phyloP scores from a whole-genome alignment of 1,140 invertebrate species.

The Microplitis demolitor region DNA sequence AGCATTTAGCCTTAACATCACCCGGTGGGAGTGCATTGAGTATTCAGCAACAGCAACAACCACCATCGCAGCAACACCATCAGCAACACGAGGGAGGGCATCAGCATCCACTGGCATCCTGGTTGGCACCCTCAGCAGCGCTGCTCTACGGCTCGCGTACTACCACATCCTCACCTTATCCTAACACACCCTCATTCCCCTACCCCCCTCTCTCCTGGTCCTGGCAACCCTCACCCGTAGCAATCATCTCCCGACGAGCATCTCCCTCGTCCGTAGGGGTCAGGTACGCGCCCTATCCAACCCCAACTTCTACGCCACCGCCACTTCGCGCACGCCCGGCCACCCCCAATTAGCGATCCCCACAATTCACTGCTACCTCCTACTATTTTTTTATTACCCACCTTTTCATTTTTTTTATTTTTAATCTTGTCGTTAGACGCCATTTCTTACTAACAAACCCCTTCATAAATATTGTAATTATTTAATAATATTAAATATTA shows the following conservation, averaged over 20 bases:
- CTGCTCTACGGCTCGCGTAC: slow-evolving; percentile 44
- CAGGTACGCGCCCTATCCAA: slow-evolving; percentile 56
- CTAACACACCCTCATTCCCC: slow-evolving; percentile 42
- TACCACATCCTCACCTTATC: slow-evolving; percentile 47
- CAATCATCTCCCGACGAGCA: slow-evolving; percentile 54
- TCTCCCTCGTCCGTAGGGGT: slow-evolving; percentile 48
- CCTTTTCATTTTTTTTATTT: background rate
- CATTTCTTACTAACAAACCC: background rate
- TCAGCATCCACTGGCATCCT: slow-evolving; percentile 40
- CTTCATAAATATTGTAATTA: too few species aligned
- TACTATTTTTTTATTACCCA: background rate
- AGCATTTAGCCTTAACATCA: slow-evolving; percentile 55
- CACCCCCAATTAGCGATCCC: slow-evolving; percentile 52
- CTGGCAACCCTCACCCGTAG: slow-evolving; percentile 50
- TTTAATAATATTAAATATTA: too few species aligned
- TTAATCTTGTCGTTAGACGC: background rate
- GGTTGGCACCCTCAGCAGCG: slow-evolving; percentile 44
- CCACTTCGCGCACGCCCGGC: slow-evolving; percentile 44
- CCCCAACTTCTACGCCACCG: slow-evolving; percentile 48
- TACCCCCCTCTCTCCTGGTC: slow-evolving; percentile 53
- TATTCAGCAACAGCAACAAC: slow-evolving; percentile 34
- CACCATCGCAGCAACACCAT: slow-evolving; percentile 35
- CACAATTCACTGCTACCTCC: background rate
- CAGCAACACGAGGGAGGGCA: slow-evolving; percentile 32
- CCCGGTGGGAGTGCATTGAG: slow-evolving; percentile 37